Evolutionary conservation across 2,113 vertebrate genomes (phyloP).

Genomic region (Colinus virginianus): DNA sequence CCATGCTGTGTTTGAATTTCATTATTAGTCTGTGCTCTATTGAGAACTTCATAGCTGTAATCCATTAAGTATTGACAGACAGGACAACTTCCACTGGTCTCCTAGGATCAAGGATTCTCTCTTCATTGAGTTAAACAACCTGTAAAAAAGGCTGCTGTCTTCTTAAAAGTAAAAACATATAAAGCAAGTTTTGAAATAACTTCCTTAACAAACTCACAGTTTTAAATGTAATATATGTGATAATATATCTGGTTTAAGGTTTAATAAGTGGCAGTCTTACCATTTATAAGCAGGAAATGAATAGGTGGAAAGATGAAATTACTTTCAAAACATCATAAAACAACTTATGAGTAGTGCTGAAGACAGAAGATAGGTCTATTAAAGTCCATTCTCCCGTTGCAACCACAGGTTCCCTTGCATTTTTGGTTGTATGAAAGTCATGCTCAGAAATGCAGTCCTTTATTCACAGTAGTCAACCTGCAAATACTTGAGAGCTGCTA

Average conservation of each 20-base stretch:
- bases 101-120: background rate
- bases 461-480: background rate
- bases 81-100: background rate
- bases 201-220: background rate
- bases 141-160: background rate
- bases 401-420: background rate
- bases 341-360: background rate
- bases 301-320: background rate
- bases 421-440: background rate
- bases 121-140: background rate
- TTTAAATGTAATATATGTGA: background rate
- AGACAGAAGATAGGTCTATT: background rate
- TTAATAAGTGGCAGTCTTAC: background rate
- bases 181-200: background rate
- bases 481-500: background rate
- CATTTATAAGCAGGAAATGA: background rate
- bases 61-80: background rate
- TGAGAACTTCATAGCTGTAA: background rate
- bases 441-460: background rate
- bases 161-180: background rate
- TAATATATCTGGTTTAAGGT: background rate
- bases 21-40: background rate
- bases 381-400: rapidly evolving
- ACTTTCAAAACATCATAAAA: background rate
- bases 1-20: background rate